These are phyloP conservation scores for Rhodeus uyekii DNA, from an alignment of 2,797 vertebrate genomes.

Conservation along the genomic window DNA sequence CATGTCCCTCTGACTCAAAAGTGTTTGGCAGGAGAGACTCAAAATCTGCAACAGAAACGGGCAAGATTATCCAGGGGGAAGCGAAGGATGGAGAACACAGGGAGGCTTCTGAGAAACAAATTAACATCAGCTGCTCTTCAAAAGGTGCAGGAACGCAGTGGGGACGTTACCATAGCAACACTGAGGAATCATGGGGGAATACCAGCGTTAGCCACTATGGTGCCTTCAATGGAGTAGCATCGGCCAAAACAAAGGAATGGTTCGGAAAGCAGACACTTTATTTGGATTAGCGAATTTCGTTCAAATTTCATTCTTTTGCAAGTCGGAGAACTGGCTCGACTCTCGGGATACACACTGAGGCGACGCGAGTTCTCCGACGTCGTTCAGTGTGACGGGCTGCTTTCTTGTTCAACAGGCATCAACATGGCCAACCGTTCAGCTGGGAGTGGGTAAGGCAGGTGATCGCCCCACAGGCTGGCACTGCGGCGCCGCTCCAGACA, in stretches of 20 bases:
- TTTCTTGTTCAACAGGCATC: conserved; percentile 87
- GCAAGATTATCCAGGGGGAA: conserved; percentile 87
- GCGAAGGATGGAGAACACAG: conserved; percentile 72
- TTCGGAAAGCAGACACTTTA: conserved; percentile 65
- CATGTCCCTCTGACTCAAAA: conserved; percentile 99
- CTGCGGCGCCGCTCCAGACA: conserved; percentile 66
- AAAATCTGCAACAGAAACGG: conserved; percentile 99
- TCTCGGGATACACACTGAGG: conserved; percentile 51
- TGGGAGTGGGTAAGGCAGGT: conserved; percentile 72
- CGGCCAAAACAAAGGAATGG: conserved; percentile 52
- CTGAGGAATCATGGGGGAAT: conserved; percentile 77
- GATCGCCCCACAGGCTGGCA: conserved; percentile 93
- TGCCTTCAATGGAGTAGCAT: conserved; percentile 71
- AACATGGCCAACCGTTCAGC: conserved; percentile 90
- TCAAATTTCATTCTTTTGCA: conserved; percentile 50
- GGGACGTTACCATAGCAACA: conserved; percentile 81
- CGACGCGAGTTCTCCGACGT: conserved; percentile 78
- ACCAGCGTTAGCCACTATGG: conserved; percentile 82
- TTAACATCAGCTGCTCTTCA: conserved; percentile 80
- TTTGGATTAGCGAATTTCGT: background rate
- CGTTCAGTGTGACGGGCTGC: conserved; percentile 61
- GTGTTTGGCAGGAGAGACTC: conserved; percentile 99
- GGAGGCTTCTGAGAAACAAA: conserved; percentile 65
- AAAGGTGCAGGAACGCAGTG: conserved; percentile 72
- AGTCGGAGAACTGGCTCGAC: conserved; percentile 80